Conservation (phyloP, 1,140 invertebrate species). For the Meteorus sp. region DNA sequence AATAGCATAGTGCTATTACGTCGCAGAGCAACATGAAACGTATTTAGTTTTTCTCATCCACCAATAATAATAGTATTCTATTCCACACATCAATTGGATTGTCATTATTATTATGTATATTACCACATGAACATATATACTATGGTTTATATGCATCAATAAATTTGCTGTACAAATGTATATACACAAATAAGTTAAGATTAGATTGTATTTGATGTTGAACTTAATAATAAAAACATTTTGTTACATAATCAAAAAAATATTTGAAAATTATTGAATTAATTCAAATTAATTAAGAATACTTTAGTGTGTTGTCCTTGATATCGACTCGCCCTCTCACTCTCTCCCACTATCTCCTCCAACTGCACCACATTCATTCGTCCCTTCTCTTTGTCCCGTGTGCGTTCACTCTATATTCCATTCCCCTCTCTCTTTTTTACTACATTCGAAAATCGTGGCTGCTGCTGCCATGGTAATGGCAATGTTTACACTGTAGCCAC, state of each 20-base stretch:
- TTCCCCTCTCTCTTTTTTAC: slow-evolving; percentile 19
- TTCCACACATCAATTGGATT: neutral
- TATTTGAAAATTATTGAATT: neutral
- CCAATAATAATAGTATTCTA: neutral
- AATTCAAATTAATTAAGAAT: no score
- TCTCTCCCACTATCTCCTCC: neutral
- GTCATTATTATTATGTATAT: neutral
- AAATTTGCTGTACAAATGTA: slow-evolving; percentile 52
- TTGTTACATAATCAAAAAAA: slow-evolving; percentile 1
- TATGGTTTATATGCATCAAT: slow-evolving; percentile 25
- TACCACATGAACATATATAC: slow-evolving; percentile 20
- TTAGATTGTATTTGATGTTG: neutral
- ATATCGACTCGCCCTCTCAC: neutral
- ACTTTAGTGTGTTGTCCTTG: neutral
- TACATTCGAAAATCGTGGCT: slow-evolving; percentile 10
- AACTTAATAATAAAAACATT: neutral
- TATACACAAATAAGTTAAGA: slow-evolving; percentile 37
- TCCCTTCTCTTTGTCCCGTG: neutral
- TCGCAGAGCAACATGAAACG: slow-evolving; percentile 56
- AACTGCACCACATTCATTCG: no score
- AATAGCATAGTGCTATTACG: slow-evolving; percentile 76
- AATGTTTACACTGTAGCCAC: slow-evolving; percentile 52
- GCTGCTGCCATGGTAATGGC: slow-evolving; percentile 41
- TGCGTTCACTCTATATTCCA: neutral
- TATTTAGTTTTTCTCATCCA: slow-evolving; percentile 9